phyloP scores from a whole-genome alignment of 1,140 invertebrate species.

The Aphelinus certus region DNA sequence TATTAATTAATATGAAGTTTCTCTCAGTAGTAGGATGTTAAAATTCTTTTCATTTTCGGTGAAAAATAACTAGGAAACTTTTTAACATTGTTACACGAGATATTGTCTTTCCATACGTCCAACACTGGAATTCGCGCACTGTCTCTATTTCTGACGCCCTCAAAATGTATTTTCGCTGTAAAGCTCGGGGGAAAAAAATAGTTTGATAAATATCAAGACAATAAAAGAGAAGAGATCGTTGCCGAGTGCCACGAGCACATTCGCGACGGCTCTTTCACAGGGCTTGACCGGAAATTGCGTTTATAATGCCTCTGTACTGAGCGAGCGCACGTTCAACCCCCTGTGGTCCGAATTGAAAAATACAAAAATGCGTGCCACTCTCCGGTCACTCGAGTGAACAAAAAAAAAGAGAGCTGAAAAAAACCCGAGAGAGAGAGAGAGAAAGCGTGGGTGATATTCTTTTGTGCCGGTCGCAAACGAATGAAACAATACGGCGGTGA shows the following conservation, averaged over 20 bases:
- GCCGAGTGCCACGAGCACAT: conserved; percentile 20
- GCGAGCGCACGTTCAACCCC: conserved; percentile 10
- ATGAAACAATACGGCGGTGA: conserved; percentile 53
- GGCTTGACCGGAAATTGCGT: conserved; percentile 52
- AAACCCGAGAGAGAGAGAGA: neutral
- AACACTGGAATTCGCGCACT: too few relatives aligned
- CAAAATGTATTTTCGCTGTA: too few relatives aligned
- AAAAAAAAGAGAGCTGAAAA: conserved; percentile 8
- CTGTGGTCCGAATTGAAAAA: conserved; percentile 41
- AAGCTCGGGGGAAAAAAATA: neutral
- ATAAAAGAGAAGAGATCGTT: conserved; percentile 18
- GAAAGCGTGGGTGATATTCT: conserved; percentile 29
- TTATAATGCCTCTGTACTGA: conserved; percentile 48
- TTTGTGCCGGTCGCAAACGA: conserved; percentile 43
- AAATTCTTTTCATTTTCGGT: too few relatives aligned
- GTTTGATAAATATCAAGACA: neutral
- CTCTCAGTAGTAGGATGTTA: too few relatives aligned
- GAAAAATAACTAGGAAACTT: too few relatives aligned
- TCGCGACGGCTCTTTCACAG: conserved; percentile 19
- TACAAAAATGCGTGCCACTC: conserved; percentile 45
- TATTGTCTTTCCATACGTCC: too few relatives aligned
- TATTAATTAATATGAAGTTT: too few relatives aligned
- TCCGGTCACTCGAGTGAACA: conserved; percentile 29
- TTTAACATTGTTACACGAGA: too few relatives aligned
- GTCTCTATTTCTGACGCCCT: too few relatives aligned